phyloP scores from a whole-genome alignment of 2,113 vertebrate species.

The Pontoporia blainvillei region DNA sequence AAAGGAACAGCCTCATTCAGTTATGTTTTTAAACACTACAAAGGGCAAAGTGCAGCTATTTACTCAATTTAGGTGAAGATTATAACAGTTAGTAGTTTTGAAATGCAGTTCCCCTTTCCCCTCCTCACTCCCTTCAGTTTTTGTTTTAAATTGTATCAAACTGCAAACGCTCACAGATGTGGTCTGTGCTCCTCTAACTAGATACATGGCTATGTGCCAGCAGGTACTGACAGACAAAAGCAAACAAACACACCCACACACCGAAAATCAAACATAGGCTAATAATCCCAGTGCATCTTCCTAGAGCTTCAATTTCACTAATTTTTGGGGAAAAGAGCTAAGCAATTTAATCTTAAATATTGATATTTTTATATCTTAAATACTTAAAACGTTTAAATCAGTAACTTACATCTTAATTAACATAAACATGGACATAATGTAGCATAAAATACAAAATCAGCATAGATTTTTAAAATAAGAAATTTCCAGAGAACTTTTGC shows the following conservation, averaged over 20 bases:
- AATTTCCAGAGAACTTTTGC: neutral
- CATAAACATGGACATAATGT: neutral
- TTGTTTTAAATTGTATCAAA: neutral
- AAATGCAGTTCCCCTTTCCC: neutral
- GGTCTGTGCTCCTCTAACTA: neutral
- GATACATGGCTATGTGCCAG: neutral
- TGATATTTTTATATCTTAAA: neutral
- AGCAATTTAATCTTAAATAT: neutral
- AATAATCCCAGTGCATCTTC: neutral
- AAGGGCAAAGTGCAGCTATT: neutral
- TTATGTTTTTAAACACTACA: neutral
- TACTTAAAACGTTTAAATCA: neutral
- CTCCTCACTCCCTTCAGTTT: neutral
- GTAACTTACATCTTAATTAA: constrained; percentile 3
- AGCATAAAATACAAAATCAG: neutral
- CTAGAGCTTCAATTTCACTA: neutral
- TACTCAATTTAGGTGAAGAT: neutral
- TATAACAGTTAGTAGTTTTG: neutral
- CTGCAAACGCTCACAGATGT: neutral
- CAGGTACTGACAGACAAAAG: neutral
- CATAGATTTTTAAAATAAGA: neutral
- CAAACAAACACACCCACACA: neutral
- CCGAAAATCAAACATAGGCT: neutral
- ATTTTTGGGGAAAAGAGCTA: neutral
- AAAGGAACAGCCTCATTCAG: neutral